Base-by-base conservation (phyloP, 2,113 vertebrate species). In the Prolemur simus region DNA sequence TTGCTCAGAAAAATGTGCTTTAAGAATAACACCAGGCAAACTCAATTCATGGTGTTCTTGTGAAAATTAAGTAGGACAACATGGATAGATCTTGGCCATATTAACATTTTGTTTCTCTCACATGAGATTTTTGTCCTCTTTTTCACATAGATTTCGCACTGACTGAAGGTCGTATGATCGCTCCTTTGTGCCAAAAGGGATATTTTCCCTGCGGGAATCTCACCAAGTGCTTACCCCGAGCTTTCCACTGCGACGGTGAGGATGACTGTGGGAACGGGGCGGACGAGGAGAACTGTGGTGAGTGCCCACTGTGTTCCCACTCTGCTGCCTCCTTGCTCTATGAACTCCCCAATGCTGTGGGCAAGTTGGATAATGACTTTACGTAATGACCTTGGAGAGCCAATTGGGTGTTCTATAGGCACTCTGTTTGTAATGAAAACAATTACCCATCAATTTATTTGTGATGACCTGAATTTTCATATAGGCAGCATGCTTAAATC, bases 201-300 rank as follows among this genome's bases (percentile, higher is more conserved):
- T 99, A 99, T 90, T 99, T 99, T 71, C 99, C 99, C 39, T 99
- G 99, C 96, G 99, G 99, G 54, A 99, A 99, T 92, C 96, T 98
- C 68, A 99, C 71, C 0, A 98, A 95, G 5, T 99, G 99, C 68
- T 97, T 99, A 54, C 99, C 97, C 1, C 96, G 98, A 78, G 97
- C 97, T 89, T 98, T 99, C 84, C 98, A 98, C 89, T 99, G 99
- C 15, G 99, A 99, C 29, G 99, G 99, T 3, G 94, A 98, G 97
- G 98, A 98, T n/a, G 99, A 99, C 97, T 99, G 99, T 77, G 98
- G 97, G n/a, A 99, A 99, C 4, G 98, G 98, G 27, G 99, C 98
- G 0, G 99, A 99, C 1, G 98, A 99, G 94, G 97, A 98, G 3
- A 98, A 97, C 69, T 99, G 98, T 94, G 99, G 98, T 99, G 78